These are phyloP conservation scores for Gobionotothen gibberifrons DNA, from an alignment of 2,797 vertebrate species.

Conservation along the genomic window DNA sequence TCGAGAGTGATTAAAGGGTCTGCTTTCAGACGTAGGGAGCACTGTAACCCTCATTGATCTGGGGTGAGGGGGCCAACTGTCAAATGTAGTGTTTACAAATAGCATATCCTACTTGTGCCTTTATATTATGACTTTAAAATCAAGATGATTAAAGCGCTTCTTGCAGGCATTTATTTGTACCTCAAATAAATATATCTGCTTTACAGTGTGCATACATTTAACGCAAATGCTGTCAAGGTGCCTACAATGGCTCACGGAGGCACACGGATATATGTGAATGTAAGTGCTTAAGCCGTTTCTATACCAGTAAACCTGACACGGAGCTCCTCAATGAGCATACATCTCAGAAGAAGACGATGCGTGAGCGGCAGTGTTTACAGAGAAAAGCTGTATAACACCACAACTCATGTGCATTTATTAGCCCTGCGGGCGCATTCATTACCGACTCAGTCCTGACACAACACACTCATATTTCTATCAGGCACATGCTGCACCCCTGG, in stretches of 20 bases:
- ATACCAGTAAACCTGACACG: constrained; percentile 39
- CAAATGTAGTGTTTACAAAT: no score
- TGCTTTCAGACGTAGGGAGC: no score
- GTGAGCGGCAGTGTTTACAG: constrained; percentile 50
- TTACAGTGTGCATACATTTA: background rate
- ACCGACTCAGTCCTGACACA: constrained; percentile 63
- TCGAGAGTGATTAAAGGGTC: no score
- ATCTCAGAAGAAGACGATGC: constrained; percentile 41
- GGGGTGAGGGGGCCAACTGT: no score
- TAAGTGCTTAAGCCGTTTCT: constrained; percentile 1
- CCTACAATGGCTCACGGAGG: constrained; percentile 10
- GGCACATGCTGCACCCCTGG: constrained; percentile 64
- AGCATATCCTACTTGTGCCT: constrained; percentile 4
- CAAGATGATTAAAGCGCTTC: background rate
- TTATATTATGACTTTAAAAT: constrained; percentile 48
- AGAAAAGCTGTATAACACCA: constrained; percentile 62
- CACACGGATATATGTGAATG: background rate
- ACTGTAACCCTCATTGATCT: no score
- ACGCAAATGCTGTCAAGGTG: constrained; percentile 13
- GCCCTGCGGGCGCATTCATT: constrained; percentile 70
- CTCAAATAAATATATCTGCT: background rate
- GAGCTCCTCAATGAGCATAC: constrained; percentile 46
- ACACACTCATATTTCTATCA: constrained; percentile 60
- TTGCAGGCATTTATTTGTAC: constrained; percentile 18
- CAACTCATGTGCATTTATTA: constrained; percentile 73